phyloP scores from a whole-genome alignment of 2,888 invertebrate species.

The Ormyrus thymus region DNA sequence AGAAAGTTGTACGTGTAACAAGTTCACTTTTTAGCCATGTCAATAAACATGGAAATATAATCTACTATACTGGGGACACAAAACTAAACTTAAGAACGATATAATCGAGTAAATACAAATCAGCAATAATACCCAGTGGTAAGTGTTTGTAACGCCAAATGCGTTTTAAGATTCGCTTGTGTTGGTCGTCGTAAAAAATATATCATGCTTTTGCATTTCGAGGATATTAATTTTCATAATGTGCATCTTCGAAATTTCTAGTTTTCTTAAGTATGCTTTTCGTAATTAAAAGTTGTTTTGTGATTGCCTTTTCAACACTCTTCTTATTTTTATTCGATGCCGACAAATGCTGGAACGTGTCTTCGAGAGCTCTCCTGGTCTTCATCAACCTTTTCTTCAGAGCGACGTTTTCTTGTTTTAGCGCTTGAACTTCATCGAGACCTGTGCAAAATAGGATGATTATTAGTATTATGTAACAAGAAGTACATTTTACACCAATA shows the following conservation, averaged over 20 bases:
- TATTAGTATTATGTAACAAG: neutral
- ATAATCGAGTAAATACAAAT: conserved; percentile 49
- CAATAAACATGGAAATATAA: conserved; percentile 39
- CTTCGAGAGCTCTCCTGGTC: conserved; percentile 85
- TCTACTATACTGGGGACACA: conserved; percentile 26
- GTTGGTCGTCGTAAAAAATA: conserved; percentile 28
- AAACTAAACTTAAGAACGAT: conserved; percentile 36
- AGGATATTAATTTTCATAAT: conserved; percentile 64
- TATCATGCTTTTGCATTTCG: neutral
- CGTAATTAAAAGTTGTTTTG: conserved; percentile 70
- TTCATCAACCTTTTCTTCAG: conserved; percentile 83
- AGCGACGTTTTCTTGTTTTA: conserved; percentile 82
- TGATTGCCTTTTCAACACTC: conserved; percentile 87
- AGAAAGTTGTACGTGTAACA: conserved; percentile 38
- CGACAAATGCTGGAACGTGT: conserved; percentile 85
- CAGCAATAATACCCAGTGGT: conserved; percentile 56
- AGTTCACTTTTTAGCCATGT: conserved; percentile 41
- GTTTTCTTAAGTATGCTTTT: conserved; percentile 72
- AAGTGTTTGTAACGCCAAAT: conserved; percentile 42
- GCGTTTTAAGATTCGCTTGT: conserved; percentile 28
- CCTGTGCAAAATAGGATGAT: conserved; percentile 59
- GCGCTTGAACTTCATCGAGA: conserved; percentile 74
- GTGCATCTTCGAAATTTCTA: conserved; percentile 70
- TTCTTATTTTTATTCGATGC: conserved; percentile 87
- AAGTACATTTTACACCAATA: neutral